Conservation (phyloP, 2,113 vertebrate genomes). For the Brachypteracias leptosomus region DNA sequence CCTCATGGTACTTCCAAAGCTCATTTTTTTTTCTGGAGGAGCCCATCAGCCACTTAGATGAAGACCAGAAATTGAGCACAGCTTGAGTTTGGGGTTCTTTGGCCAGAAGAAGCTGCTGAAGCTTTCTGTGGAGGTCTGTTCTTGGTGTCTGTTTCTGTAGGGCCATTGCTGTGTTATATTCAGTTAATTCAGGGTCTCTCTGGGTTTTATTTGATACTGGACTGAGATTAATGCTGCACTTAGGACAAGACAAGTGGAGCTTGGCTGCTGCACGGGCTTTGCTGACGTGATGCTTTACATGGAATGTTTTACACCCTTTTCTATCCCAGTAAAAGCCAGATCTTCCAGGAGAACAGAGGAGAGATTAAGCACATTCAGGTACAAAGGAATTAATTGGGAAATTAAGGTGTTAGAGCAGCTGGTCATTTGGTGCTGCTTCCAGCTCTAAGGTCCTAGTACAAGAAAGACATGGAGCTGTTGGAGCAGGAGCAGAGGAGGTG, state of each 20-base stretch:
- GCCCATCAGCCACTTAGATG: rapidly evolving
- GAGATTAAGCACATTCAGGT: neutral
- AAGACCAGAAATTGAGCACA: neutral
- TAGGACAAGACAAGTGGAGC: neutral
- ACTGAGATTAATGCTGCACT: neutral
- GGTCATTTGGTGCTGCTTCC: no score
- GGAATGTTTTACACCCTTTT: neutral
- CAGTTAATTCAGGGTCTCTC: rapidly evolving
- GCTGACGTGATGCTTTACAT: neutral
- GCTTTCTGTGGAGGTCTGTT: neutral
- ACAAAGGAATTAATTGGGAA: neutral
- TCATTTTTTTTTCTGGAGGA: neutral
- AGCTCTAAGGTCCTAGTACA: no score
- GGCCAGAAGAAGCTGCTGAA: neutral
- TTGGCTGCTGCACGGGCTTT: neutral
- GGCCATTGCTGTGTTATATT: rapidly evolving
- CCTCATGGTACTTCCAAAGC: neutral
- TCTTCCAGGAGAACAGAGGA: neutral
- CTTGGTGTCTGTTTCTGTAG: neutral
- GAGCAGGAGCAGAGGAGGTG: no score
- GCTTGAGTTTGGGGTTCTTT: neutral
- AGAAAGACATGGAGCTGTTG: no score
- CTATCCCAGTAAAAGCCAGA: neutral
- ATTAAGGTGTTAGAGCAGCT: neutral
- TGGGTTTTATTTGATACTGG: neutral